These are phyloP conservation scores for Pelodiscus sinensis DNA, from an alignment of 2,113 vertebrate species.

Conservation along the genomic window DNA sequence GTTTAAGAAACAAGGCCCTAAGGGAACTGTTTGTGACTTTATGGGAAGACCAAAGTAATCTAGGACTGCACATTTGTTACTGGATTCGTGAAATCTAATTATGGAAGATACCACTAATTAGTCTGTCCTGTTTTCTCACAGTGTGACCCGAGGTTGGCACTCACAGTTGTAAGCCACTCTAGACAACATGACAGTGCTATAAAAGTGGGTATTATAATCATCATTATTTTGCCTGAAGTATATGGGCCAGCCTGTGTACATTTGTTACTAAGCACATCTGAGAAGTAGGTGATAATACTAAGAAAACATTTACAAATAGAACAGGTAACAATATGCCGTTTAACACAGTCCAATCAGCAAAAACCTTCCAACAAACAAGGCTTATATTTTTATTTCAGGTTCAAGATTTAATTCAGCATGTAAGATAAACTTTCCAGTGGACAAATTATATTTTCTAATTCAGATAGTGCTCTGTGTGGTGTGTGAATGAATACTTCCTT, in stretches of 20 bases:
- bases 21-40: too few relatives aligned
- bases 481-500: not conserved
- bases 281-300: not conserved
- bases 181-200: not conserved
- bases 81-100: too few relatives aligned
- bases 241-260: not conserved
- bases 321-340: constrained; percentile 9
- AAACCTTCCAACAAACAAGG: not conserved
- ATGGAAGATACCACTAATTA: too few relatives aligned
- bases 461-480: not conserved
- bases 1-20: too few relatives aligned
- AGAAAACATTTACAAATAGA: constrained; percentile 14
- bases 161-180: too few relatives aligned
- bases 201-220: not conserved
- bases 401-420: not conserved
- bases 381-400: not conserved
- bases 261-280: not conserved
- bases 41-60: too few relatives aligned
- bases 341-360: not conserved
- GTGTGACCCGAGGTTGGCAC: too few relatives aligned
- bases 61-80: too few relatives aligned
- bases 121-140: too few relatives aligned
- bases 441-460: constrained; percentile 1
- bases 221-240: not conserved
- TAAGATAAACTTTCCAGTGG: not conserved